phyloP scores from a whole-genome alignment of 2,797 vertebrate genomes.

The Lepilemur septentrionalis region DNA sequence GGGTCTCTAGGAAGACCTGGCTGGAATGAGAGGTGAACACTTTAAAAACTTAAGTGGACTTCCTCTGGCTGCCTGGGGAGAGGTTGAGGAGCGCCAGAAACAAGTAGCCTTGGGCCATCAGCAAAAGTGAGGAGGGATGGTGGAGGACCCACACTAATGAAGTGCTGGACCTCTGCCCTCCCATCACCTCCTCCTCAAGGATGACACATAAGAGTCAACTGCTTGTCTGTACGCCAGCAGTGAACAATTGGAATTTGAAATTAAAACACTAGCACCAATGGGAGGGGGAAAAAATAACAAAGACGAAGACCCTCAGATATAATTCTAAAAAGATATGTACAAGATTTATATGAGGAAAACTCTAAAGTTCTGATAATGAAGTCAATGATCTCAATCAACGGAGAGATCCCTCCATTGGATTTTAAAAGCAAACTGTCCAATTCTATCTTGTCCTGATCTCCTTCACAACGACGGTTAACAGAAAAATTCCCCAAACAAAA shows the following conservation, averaged over 20 bases:
- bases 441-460: neutral
- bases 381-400: neutral
- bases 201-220: neutral
- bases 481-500: neutral
- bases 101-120: neutral
- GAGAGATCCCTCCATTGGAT: too few relatives aligned
- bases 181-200: neutral
- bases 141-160: neutral
- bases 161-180: neutral
- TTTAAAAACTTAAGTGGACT: neutral
- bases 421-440: neutral
- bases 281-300: neutral
- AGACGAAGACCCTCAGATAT: neutral
- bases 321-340: neutral
- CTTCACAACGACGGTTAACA: neutral
- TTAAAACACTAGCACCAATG: neutral
- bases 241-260: neutral
- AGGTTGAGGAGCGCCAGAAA: neutral
- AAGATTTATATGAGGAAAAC: neutral
- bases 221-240: neutral
- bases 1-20: neutral
- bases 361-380: neutral
- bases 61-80: neutral
- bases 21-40: neutral
- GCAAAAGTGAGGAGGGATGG: neutral